Evolutionary conservation across 92 coral and sea anemone genomes (phyloP).

Genomic region (Porites divaricata): DNA sequence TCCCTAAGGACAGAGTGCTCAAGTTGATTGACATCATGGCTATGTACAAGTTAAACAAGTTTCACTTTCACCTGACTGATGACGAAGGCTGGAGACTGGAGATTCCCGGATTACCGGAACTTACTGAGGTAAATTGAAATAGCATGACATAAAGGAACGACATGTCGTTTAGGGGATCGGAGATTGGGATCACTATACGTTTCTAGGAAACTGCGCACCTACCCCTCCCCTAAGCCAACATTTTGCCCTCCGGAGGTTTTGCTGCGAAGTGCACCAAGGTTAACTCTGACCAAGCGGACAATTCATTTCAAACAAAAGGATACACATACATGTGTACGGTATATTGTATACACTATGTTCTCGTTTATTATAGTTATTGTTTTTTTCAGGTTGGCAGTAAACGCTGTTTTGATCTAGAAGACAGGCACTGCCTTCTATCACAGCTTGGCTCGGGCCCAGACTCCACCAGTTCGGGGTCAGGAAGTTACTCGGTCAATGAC

Average conservation of each 20-base stretch:
- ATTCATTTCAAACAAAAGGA: too few relatives aligned
- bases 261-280: too few relatives aligned
- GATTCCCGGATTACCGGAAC: constrained; percentile 86
- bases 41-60: constrained; percentile 81
- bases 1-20: constrained; percentile 53
- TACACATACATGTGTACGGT: too few relatives aligned
- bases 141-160: background rate
- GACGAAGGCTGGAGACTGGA: constrained; percentile 95
- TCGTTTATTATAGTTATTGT: background rate
- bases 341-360: background rate
- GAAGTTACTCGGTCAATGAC: constrained; percentile 75
- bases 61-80: constrained; percentile 87
- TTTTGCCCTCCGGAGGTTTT: too few relatives aligned
- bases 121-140: constrained; percentile 58
- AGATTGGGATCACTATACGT: too few relatives aligned
- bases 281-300: too few relatives aligned
- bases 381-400: constrained; percentile 77
- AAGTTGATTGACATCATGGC: constrained; percentile 75
- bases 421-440: constrained; percentile 71
- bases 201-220: too few relatives aligned
- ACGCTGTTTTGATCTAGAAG: constrained; percentile 84
- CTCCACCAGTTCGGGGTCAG: constrained; percentile 67
- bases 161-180: too few relatives aligned
- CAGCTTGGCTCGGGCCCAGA: constrained; percentile 95
- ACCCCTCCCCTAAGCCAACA: too few relatives aligned